These are phyloP conservation scores for Pollenia griseotomentosa DNA, from an alignment of 2,888 invertebrate species.

Conservation along the genomic window DNA sequence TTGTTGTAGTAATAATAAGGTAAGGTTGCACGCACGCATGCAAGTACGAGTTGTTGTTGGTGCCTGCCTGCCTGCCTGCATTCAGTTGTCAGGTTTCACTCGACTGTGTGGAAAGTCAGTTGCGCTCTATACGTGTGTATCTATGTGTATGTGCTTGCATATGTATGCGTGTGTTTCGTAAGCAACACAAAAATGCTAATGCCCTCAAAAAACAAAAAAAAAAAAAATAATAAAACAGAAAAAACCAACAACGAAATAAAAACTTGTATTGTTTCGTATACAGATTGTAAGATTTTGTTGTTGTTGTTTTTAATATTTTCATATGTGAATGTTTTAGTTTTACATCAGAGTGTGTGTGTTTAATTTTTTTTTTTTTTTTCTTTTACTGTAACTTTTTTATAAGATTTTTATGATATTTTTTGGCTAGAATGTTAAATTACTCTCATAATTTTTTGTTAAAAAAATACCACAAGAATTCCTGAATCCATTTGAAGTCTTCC, in stretches of 20 bases:
- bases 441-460: slow-evolving; percentile 43
- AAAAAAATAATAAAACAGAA: slow-evolving; percentile 21
- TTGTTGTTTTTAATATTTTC: slow-evolving; percentile 25
- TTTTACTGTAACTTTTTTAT: slow-evolving; percentile 48
- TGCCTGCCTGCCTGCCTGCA: slow-evolving; percentile 44
- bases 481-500: slow-evolving; percentile 23
- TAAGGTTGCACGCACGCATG: slow-evolving; percentile 72
- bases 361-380: slow-evolving; percentile 26
- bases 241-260: slow-evolving; percentile 62
- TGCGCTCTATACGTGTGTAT: slow-evolving; percentile 53
- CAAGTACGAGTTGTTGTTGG: slow-evolving; percentile 41
- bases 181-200: slow-evolving; percentile 73
- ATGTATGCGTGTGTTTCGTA: slow-evolving; percentile 72
- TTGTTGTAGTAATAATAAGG: slow-evolving; percentile 59
- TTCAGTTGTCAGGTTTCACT: slow-evolving; percentile 60
- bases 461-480: slow-evolving; percentile 58
- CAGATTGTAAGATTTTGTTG: slow-evolving; percentile 66
- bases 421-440: slow-evolving; percentile 64
- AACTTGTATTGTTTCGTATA: slow-evolving; percentile 73
- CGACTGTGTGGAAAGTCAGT: slow-evolving; percentile 61
- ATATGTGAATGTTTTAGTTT: slow-evolving; percentile 27
- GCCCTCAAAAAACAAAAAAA: slow-evolving; percentile 62
- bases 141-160: slow-evolving; percentile 72
- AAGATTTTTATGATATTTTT: slow-evolving; percentile 39
- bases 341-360: slow-evolving; percentile 23